Conservation (phyloP, 2,113 vertebrate genomes). For the Reinhardtius hippoglossoides region DNA sequence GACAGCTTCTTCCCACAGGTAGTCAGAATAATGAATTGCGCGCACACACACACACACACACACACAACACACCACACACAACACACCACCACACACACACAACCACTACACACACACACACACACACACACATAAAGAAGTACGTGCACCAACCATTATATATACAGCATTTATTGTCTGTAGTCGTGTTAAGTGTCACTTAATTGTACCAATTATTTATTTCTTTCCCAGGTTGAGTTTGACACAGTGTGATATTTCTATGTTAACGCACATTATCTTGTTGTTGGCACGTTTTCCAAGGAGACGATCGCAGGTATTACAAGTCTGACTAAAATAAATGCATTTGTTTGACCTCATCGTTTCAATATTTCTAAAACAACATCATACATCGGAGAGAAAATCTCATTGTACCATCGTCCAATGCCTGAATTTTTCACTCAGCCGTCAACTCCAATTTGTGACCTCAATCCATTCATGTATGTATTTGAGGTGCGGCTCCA, state of each 20-base stretch:
- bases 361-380: neutral
- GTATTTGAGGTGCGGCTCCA: neutral
- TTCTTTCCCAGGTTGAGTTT: conserved; percentile 3
- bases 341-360: neutral
- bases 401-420: neutral
- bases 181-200: too few relatives aligned
- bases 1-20: conserved; percentile 68
- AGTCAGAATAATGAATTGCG: conserved; percentile 62
- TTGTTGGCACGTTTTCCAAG: neutral
- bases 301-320: neutral
- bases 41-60: conserved; percentile 15
- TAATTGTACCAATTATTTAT: conserved; percentile 15
- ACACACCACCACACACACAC: too few relatives aligned
- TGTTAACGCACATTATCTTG: too few relatives aligned
- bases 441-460: conserved; percentile 32
- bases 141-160: too few relatives aligned
- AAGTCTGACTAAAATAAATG: neutral
- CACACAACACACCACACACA: conserved; percentile 5
- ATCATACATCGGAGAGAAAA: neutral
- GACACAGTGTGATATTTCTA: neutral
- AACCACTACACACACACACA: conserved; percentile 12
- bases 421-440: conserved; percentile 13
- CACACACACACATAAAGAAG: neutral
- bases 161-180: too few relatives aligned
- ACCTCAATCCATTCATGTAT: conserved; percentile 22